Evolutionary conservation across 2,797 vertebrate species (phyloP).

Genomic region (Paramormyrops hopkinsi): DNA sequence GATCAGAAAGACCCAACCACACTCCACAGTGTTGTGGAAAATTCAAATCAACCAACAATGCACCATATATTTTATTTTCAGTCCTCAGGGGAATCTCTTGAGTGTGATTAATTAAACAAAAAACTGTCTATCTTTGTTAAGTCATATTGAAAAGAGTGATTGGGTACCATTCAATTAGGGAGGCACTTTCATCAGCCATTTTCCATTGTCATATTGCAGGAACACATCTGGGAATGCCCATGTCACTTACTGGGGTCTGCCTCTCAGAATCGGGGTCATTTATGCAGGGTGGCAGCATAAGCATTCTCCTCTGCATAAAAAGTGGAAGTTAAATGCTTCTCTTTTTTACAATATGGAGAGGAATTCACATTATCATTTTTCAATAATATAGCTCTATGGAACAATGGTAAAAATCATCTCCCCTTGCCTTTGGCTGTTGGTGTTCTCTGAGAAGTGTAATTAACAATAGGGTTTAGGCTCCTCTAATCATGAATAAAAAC

Average conservation of each 20-base stretch:
- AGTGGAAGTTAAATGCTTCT: constrained; percentile 64
- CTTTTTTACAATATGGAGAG: constrained; percentile 39
- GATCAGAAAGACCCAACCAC: neutral
- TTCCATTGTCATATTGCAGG: constrained; percentile 44
- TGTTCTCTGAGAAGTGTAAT: constrained; percentile 21
- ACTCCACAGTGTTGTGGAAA: neutral
- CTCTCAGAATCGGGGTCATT: neutral
- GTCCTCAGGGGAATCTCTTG: neutral
- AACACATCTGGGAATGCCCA: constrained; percentile 48
- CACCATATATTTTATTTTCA: neutral
- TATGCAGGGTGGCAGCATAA: constrained; percentile 8
- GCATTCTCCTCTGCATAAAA: constrained; percentile 70
- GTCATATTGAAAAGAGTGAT: neutral
- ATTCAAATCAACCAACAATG: neutral
- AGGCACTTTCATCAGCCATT: constrained; percentile 37
- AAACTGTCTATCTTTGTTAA: neutral
- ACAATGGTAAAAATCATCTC: constrained; percentile 27
- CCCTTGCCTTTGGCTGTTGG: constrained; percentile 20
- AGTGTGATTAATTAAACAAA: neutral
- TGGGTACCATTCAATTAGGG: constrained; percentile 36
- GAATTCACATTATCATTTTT: constrained; percentile 15
- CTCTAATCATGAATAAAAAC: neutral
- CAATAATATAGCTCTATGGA: constrained; percentile 30
- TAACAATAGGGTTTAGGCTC: neutral
- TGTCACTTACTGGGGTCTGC: constrained; percentile 29